Evolutionary conservation across 2,888 invertebrate genomes (phyloP).

Genomic region (Zootermopsis nevadensis): DNA sequence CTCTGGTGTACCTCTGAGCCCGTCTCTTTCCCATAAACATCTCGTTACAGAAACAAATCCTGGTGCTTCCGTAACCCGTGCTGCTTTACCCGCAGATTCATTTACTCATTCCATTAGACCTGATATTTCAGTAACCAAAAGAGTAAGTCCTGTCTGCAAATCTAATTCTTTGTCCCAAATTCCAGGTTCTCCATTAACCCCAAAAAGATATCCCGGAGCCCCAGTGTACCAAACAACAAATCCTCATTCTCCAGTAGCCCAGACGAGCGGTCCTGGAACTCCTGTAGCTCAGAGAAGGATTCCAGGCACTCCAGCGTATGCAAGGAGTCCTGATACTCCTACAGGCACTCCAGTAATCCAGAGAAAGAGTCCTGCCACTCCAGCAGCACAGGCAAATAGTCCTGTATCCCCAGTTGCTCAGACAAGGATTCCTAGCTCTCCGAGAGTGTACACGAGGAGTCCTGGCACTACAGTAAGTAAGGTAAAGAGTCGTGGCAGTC

Average conservation of each 20-base stretch:
- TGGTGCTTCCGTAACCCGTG: too few relatives aligned
- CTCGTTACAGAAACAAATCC: too few relatives aligned
- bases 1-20: too few relatives aligned
- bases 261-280: not conserved
- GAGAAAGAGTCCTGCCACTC: not conserved
- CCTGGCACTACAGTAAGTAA: not conserved
- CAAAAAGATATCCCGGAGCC: too few relatives aligned
- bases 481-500: not conserved
- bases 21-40: too few relatives aligned
- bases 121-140: too few relatives aligned
- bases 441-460: not conserved
- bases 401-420: not conserved
- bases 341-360: not conserved
- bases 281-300: not conserved
- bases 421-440: not conserved
- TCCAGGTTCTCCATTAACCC: too few relatives aligned
- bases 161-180: too few relatives aligned
- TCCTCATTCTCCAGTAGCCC: not conserved
- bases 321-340: not conserved
- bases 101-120: too few relatives aligned
- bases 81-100: too few relatives aligned
- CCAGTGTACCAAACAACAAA: not conserved
- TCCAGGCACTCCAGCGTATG: too few relatives aligned
- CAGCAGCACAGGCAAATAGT: not conserved
- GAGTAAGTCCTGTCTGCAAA: too few relatives aligned